Evolutionary conservation across 2,113 vertebrate genomes (phyloP).

Genomic region (Pygoscelis adeliae): DNA sequence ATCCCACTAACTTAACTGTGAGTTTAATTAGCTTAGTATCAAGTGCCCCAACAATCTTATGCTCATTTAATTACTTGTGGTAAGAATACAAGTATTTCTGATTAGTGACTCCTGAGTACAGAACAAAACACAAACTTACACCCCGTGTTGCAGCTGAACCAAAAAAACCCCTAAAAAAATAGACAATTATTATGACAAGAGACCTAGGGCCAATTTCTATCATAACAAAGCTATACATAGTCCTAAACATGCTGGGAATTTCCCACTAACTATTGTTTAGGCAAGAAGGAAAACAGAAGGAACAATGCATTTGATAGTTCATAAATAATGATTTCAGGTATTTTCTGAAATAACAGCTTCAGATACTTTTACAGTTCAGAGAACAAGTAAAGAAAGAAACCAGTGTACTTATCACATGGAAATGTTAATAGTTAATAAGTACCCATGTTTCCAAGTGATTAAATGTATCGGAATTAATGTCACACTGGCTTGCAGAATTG

Average conservation of each 20-base stretch:
- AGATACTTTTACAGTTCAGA: constrained; percentile 55
- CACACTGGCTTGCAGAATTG: background rate
- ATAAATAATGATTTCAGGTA: constrained; percentile 50
- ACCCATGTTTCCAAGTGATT: constrained; percentile 42
- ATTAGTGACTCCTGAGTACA: background rate
- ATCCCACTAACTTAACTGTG: background rate
- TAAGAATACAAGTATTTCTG: background rate
- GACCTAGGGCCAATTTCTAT: background rate
- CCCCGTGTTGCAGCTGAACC: background rate
- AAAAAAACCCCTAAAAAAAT: background rate
- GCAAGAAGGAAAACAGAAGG: constrained; percentile 4
- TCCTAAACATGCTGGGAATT: constrained; percentile 23
- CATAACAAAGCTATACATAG: background rate
- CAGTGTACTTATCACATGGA: constrained; percentile 17
- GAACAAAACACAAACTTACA: background rate
- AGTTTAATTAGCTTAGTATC: background rate
- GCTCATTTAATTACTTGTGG: background rate
- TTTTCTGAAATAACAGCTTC: constrained; percentile 52
- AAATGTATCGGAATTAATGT: constrained; percentile 31
- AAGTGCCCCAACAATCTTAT: background rate
- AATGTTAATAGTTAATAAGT: constrained; percentile 58
- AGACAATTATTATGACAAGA: background rate
- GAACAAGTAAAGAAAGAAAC: constrained; percentile 54
- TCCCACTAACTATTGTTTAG: constrained; percentile 15
- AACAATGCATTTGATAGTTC: constrained; percentile 18